phyloP scores from a whole-genome alignment of 2,113 vertebrate species.

The Amphiprion ocellaris region DNA sequence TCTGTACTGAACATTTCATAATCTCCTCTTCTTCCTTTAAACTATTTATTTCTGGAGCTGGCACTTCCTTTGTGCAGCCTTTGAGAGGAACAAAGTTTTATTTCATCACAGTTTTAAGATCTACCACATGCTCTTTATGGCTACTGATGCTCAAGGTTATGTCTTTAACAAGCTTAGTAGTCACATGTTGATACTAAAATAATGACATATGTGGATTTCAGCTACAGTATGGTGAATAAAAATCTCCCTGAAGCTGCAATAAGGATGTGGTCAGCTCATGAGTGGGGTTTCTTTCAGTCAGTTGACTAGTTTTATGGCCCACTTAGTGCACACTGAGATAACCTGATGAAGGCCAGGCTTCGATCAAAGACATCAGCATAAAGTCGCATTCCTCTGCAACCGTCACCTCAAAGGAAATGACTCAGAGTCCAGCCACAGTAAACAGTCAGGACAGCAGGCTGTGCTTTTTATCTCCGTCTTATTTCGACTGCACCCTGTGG shows the following conservation, averaged over 20 bases:
- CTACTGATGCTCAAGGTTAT: constrained; percentile 15
- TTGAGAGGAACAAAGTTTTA: constrained; percentile 18
- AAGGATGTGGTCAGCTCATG: neutral
- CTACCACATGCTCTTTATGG: constrained; percentile 19
- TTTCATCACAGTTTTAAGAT: constrained; percentile 4
- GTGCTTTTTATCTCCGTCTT: constrained; percentile 76
- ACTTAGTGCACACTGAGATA: constrained; percentile 45
- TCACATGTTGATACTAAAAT: neutral
- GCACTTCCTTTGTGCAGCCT: neutral
- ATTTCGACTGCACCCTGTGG: constrained; percentile 61
- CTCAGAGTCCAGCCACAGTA: constrained; percentile 53
- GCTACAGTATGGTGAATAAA: neutral
- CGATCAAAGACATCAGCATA: constrained; percentile 65
- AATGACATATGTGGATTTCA: neutral
- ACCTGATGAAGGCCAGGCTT: constrained; percentile 19
- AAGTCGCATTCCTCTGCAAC: constrained; percentile 62
- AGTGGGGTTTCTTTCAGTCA: neutral
- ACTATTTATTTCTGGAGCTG: constrained; percentile 19
- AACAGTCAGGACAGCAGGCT: constrained; percentile 69
- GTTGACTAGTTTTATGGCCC: constrained; percentile 46
- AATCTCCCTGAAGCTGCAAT: neutral
- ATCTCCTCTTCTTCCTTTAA: constrained; percentile 11
- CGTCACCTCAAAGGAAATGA: constrained; percentile 63
- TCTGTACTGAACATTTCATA: neutral
- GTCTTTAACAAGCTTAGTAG: neutral